phyloP scores from a whole-genome alignment of 2,888 invertebrate species.

The Melikaiella ostensackeni region DNA sequence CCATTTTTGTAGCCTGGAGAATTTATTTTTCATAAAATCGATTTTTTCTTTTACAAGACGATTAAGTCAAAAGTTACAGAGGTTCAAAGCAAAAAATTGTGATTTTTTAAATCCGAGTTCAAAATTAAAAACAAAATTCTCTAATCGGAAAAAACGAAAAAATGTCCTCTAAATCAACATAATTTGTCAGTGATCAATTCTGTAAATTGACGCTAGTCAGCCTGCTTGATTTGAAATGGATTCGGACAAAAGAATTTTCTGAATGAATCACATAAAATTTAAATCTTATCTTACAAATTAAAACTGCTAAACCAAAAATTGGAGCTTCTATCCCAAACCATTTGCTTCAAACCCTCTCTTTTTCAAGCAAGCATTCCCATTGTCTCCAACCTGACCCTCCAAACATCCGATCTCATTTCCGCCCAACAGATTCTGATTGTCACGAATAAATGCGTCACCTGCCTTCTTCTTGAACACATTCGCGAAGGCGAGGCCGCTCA shows the following conservation, averaged over 20 bases:
- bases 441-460: slow-evolving; percentile 56
- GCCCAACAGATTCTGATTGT: background rate
- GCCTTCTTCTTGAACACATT: slow-evolving; percentile 74
- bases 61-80: no score
- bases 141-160: no score
- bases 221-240: no score
- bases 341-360: background rate
- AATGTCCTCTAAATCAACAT: no score
- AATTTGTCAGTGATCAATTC: no score
- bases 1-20: no score
- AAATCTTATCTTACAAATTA: background rate
- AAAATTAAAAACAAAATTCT: no score
- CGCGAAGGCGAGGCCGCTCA: slow-evolving; percentile 70
- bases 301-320: background rate
- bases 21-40: no score
- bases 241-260: background rate
- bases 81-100: no score
- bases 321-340: background rate
- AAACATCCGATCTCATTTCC: background rate
- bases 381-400: background rate
- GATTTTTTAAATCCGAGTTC: no score
- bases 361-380: background rate
- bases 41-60: no score
- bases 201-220: no score
- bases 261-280: background rate